Evolutionary conservation across 2,888 invertebrate species (phyloP), one percentile per base, ranked within the genome.

Genomic region (Candidula unifasciata): DNA sequence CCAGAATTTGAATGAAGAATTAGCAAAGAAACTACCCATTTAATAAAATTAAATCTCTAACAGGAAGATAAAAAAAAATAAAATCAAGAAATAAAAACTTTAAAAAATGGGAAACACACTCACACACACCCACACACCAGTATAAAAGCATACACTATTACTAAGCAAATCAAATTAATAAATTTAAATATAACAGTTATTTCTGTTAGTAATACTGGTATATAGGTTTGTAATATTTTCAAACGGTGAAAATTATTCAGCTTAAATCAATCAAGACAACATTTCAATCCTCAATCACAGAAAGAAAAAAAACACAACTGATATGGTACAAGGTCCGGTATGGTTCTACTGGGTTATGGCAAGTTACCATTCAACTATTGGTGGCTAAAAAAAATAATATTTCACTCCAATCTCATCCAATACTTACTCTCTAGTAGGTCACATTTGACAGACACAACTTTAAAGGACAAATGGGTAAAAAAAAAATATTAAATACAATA

Each of bases 361-460:
- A 80, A 2, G 66, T 35, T 24, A 66, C 37, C 78, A 78, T 66
- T 78, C 37, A 78, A 60, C 77, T 77, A 60, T 71, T 71, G 30
- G 27, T n/a, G 52, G 27, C 52, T 74, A 21, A 35, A 13, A 52
- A 54, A n/a, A 54, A n/a, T 57, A 60, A 33, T 35, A 73, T 60
- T 10, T 71, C 81, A 81, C 73, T 81, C 76, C 52, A 66, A 83
- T 18, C 35, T 52, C 73, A 74, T 52, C 44, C 54, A 21, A 84
- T 84, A 84, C 84, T 84, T 84, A 84, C 84, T 81, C 77, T 84
- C 84, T 37, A 81, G 71, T 37, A 81, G 71, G 74, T 84, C 84
- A 84, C 76, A 81, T 77, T 84, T 84, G 76, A 84, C 81, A 64
- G 84, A 84, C 44, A 84, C 81, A 68, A 76, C 84, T 84, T 73